A percentile compares a stretch with the other conserved stretches of the same genome.
phyloP scores from a whole-genome alignment of 1,140 invertebrate genomes.

The Nylanderia fulva region DNA sequence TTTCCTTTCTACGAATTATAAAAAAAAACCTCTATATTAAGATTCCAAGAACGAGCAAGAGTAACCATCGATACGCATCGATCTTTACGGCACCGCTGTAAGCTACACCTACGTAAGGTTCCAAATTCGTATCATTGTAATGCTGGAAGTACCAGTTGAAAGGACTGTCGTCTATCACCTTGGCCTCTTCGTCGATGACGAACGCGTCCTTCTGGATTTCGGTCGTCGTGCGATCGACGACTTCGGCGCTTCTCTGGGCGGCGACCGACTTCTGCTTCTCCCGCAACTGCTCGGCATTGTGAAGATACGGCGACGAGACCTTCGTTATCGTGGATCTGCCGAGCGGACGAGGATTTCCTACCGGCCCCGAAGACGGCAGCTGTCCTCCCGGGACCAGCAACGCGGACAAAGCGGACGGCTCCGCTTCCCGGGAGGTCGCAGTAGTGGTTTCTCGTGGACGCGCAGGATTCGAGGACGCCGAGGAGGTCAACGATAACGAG shows the following conservation, averaged over 20 bases:
- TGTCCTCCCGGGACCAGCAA: conserved; percentile 88
- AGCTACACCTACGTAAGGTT: conserved; percentile 87
- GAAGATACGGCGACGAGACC: conserved; percentile 86
- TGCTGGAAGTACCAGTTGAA: conserved; percentile 93
- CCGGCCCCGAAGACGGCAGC: conserved; percentile 78
- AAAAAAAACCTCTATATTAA: conserved; percentile 46
- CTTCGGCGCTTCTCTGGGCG: conserved; percentile 52
- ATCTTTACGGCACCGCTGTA: conserved; percentile 70
- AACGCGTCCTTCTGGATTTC: conserved; percentile 35
- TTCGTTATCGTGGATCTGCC: conserved; percentile 89
- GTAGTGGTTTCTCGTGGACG: conserved; percentile 34
- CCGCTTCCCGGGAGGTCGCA: conserved; percentile 64
- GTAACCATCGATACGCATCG: conserved; percentile 47
- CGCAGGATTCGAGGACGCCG: conserved; percentile 35
- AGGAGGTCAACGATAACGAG: background rate
- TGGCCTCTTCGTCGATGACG: conserved; percentile 66
- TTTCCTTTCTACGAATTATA: background rate
- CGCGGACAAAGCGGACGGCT: conserved; percentile 85
- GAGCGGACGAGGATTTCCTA: conserved; percentile 69
- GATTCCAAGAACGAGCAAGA: conserved; percentile 46
- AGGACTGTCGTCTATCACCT: conserved; percentile 83
- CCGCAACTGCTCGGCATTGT: conserved; percentile 64
- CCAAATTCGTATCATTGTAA: conserved; percentile 90
- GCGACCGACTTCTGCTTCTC: conserved; percentile 59
- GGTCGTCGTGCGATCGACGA: conserved; percentile 23